A percentile compares a stretch with the other conserved stretches of the same genome.
Evolutionary conservation across 2,888 invertebrate species (phyloP).

Genomic region (Apamea crenata): DNA sequence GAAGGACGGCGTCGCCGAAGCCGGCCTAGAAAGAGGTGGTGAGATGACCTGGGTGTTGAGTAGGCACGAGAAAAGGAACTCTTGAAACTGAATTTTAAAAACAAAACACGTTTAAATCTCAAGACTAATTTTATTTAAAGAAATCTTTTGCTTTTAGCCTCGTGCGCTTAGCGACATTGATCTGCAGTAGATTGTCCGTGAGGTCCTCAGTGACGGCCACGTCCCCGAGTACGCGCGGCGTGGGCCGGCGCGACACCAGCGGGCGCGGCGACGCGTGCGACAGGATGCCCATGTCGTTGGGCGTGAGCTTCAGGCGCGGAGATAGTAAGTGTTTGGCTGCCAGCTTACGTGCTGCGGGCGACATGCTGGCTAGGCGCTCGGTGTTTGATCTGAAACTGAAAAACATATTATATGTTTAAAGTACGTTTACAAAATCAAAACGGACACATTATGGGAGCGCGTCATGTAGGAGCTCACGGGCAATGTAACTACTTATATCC

Average conservation of each 20-base stretch:
- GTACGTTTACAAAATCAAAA: too few species aligned
- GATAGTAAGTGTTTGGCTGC: constrained; percentile 92
- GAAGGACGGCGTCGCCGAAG: too few species aligned
- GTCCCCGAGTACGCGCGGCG: constrained; percentile 34
- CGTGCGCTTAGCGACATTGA: constrained; percentile 93
- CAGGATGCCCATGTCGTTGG: constrained; percentile 81
- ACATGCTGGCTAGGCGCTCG: constrained; percentile 97
- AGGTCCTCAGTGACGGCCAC: constrained; percentile 82
- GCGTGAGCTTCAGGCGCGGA: constrained; percentile 85
- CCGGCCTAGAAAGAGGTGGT: too few species aligned
- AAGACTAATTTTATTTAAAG: constrained; percentile 83
- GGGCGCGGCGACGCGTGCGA: constrained; percentile 78
- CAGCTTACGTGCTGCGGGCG: constrained; percentile 97
- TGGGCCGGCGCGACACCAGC: constrained; percentile 36
- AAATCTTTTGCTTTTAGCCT: constrained; percentile 95
- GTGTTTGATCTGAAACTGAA: constrained; percentile 91
- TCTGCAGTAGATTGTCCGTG: constrained; percentile 96
- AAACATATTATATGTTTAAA: neutral
- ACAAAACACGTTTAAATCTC: constrained; percentile 9
- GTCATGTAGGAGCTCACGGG: neutral
- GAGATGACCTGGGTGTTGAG: too few species aligned
- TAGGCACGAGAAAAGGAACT: neutral
- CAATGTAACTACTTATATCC: too few species aligned
- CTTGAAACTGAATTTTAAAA: neutral
- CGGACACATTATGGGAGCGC: neutral